A percentile compares a stretch with the other conserved stretches of the same genome.
These are phyloP conservation scores for Anarhynchus alexandrinus DNA, from an alignment of 2,113 vertebrate species.

Conservation along the genomic window DNA sequence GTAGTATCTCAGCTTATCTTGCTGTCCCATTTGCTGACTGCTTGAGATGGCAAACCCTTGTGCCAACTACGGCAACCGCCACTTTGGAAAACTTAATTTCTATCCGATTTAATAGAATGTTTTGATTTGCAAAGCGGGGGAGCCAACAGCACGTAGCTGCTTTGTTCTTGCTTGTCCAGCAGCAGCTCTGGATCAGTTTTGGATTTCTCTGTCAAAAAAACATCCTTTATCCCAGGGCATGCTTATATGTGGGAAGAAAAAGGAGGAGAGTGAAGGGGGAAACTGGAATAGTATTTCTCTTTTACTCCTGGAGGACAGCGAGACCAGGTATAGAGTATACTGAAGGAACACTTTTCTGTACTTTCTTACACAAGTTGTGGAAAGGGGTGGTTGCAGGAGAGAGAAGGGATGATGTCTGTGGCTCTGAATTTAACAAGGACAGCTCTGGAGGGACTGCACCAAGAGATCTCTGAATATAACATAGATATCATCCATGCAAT, in stretches of 20 bases:
- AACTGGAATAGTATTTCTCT: background rate
- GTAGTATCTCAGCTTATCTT: background rate
- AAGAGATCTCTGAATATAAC: background rate
- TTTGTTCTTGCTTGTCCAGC: background rate
- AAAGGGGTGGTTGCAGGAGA: background rate
- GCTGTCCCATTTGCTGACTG: background rate
- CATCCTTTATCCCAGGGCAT: background rate
- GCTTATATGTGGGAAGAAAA: background rate
- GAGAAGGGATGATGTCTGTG: background rate
- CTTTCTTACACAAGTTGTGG: background rate
- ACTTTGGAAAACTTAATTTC: background rate
- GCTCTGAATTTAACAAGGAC: background rate
- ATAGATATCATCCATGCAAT: background rate
- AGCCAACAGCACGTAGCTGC: background rate
- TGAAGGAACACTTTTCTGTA: background rate
- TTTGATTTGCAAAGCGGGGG: background rate
- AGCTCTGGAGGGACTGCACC: background rate
- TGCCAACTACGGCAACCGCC: background rate
- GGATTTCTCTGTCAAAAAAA: background rate
- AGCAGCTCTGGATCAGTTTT: background rate
- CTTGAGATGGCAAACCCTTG: background rate
- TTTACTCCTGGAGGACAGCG: background rate
- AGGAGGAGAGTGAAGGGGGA: background rate
- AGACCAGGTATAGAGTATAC: background rate
- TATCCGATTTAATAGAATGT: background rate